phyloP scores from a whole-genome alignment of 1,140 invertebrate species.

The Muscidifurax raptorellus region DNA sequence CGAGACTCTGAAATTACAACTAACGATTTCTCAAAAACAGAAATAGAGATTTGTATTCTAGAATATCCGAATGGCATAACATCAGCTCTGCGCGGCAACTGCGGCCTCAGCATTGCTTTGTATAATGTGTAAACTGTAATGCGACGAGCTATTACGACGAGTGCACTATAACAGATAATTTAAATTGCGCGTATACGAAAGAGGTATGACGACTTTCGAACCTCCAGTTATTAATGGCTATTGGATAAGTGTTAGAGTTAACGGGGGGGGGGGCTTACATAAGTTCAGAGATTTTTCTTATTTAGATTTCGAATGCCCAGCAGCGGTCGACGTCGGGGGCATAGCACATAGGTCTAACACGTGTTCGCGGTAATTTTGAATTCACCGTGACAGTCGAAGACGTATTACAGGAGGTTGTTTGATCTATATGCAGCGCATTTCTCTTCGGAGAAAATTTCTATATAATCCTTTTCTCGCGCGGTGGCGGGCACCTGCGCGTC shows the following conservation, averaged over 20 bases:
- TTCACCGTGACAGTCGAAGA: background rate
- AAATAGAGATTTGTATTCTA: background rate
- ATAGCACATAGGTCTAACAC: background rate
- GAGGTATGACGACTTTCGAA: constrained; percentile 47
- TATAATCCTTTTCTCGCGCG: too few species aligned
- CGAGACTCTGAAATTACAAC: background rate
- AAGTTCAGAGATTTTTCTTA: constrained; percentile 12
- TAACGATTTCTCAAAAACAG: background rate
- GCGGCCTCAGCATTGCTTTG: background rate
- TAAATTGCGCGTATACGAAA: constrained; percentile 31
- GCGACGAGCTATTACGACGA: constrained; percentile 31
- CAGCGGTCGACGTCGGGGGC: background rate
- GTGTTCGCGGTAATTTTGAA: constrained; percentile 16
- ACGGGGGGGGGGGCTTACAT: background rate
- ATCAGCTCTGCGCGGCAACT: too few species aligned
- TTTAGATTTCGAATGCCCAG: background rate
- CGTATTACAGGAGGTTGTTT: background rate
- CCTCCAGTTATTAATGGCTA: constrained; percentile 38
- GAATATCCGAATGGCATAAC: background rate
- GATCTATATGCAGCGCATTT: background rate
- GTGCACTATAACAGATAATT: constrained; percentile 41
- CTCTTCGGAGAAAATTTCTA: background rate
- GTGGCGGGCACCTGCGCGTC: too few species aligned
- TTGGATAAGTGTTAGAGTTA: constrained; percentile 26
- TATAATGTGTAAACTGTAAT: background rate